These are phyloP conservation scores for Campoplex capitator DNA, from an alignment of 2,888 invertebrate species.

Conservation along the genomic window DNA sequence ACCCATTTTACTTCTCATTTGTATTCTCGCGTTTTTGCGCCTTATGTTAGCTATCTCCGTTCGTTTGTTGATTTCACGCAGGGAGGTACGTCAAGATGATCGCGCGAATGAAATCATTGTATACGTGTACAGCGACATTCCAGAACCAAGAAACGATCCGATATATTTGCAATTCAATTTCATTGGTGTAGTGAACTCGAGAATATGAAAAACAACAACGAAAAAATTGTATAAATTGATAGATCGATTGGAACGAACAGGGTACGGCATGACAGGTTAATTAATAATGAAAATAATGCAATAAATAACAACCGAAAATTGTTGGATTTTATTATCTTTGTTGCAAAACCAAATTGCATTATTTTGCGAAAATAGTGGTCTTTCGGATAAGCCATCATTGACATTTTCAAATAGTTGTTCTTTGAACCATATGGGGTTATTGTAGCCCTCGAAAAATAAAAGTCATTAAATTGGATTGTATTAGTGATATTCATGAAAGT, in stretches of 20 bases:
- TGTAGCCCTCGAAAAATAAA: background rate
- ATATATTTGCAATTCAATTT: slow-evolving; percentile 37
- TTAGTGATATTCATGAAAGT: no score
- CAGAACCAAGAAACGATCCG: slow-evolving; percentile 17
- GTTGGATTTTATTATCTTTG: no score
- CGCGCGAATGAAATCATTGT: slow-evolving; percentile 39
- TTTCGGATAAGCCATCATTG: background rate
- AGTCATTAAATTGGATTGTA: background rate
- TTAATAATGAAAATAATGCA: no score
- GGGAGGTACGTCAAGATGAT: slow-evolving; percentile 24
- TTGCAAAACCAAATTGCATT: no score
- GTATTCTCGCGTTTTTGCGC: slow-evolving; percentile 62
- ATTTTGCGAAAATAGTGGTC: background rate
- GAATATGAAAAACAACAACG: slow-evolving; percentile 24
- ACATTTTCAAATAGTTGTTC: background rate
- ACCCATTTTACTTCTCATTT: slow-evolving; percentile 59
- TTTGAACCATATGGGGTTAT: background rate
- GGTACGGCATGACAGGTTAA: no score
- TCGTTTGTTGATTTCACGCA: slow-evolving; percentile 54
- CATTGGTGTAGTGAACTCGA: background rate
- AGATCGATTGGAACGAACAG: background rate
- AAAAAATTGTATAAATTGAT: background rate
- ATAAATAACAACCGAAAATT: no score
- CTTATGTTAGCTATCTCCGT: slow-evolving; percentile 57
- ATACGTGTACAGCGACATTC: slow-evolving; percentile 55